These are phyloP conservation scores for Akabosia matsudoensis DNA, from an alignment of 1,140 invertebrate genomes.

Conservation along the genomic window DNA sequence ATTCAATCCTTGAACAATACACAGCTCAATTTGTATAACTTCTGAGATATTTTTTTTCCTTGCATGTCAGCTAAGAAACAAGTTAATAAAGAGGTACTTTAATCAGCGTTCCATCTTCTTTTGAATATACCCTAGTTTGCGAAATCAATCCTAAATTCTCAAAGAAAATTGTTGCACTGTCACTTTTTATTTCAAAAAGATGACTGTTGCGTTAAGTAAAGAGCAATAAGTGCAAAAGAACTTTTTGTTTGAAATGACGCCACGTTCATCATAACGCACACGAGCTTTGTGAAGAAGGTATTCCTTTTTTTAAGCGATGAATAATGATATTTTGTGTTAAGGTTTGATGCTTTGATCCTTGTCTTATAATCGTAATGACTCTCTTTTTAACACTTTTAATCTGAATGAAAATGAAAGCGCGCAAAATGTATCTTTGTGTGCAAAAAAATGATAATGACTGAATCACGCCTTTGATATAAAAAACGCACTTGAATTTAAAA, in stretches of 20 bases:
- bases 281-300: neutral
- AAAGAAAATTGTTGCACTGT: neutral
- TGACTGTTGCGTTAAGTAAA: neutral
- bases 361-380: neutral
- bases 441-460: neutral
- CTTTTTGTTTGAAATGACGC: neutral
- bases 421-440: neutral
- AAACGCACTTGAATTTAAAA: neutral
- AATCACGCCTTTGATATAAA: neutral
- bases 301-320: neutral
- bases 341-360: neutral
- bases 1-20: too few species aligned
- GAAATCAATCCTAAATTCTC: neutral
- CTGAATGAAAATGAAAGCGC: constrained; percentile 13
- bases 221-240: neutral
- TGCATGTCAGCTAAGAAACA: too few species aligned
- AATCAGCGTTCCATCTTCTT: too few species aligned
- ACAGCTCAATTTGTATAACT: too few species aligned
- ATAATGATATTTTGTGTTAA: neutral
- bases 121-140: too few species aligned
- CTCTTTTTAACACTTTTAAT: neutral
- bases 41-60: too few species aligned
- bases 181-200: neutral
- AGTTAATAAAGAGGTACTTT: too few species aligned
- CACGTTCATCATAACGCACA: neutral